Percentiles rank a stretch among this genome's conserved stretches.
These are phyloP conservation scores for Cygnus buccinator DNA, from an alignment of 2,113 vertebrate genomes.

Conservation along the genomic window DNA sequence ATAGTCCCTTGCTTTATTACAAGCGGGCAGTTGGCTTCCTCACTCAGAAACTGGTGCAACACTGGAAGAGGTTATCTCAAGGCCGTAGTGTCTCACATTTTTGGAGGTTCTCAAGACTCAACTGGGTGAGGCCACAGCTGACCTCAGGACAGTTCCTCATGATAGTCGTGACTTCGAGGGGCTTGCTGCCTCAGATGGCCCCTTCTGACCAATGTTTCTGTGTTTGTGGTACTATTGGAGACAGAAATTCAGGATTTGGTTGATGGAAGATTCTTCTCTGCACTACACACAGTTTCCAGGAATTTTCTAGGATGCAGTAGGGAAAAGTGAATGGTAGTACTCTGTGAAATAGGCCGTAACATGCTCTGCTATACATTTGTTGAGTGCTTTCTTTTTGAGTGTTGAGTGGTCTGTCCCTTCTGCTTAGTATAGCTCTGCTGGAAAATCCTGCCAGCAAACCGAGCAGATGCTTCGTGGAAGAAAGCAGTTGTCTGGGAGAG, in stretches of 20 bases:
- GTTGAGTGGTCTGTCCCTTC: neutral
- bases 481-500: neutral
- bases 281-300: neutral
- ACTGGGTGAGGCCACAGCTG: neutral
- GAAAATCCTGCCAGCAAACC: neutral
- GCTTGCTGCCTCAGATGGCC: neutral
- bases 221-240: neutral
- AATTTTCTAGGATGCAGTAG: neutral
- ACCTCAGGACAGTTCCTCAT: neutral
- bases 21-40: neutral
- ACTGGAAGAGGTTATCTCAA: neutral
- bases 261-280: neutral
- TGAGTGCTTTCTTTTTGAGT: neutral
- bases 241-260: neutral
- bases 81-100: neutral
- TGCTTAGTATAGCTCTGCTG: neutral
- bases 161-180: neutral
- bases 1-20: neutral
- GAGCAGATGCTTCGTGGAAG: neutral
- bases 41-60: neutral
- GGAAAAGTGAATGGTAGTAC: neutral
- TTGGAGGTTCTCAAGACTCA: neutral
- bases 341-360: neutral
- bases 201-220: neutral
- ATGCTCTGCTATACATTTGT: neutral